These are phyloP conservation scores for Eretmocerus hayati DNA, from an alignment of 2,888 invertebrate genomes.

Conservation along the genomic window DNA sequence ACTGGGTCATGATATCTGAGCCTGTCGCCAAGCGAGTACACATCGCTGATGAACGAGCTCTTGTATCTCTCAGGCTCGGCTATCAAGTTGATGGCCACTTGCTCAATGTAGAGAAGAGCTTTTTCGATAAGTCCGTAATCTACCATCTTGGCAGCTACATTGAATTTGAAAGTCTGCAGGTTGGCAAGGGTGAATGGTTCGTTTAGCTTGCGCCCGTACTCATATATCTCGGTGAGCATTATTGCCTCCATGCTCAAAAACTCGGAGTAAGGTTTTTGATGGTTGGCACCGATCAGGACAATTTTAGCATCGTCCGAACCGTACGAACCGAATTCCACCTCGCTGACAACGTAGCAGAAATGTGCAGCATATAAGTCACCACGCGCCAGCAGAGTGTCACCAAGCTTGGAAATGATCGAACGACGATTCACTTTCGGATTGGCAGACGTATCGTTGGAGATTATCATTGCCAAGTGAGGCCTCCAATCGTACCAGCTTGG, in stretches of 20 bases:
- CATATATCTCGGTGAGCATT: slow-evolving; percentile 92
- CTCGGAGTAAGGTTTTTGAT: slow-evolving; percentile 56
- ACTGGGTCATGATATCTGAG: slow-evolving; percentile 67
- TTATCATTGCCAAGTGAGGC: slow-evolving; percentile 91
- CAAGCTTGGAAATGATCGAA: slow-evolving; percentile 65
- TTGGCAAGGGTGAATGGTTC: slow-evolving; percentile 68
- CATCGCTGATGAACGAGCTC: slow-evolving; percentile 49
- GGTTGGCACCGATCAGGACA: slow-evolving; percentile 70
- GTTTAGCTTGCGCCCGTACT: slow-evolving; percentile 80
- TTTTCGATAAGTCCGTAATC: slow-evolving; percentile 74
- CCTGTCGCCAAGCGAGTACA: slow-evolving; percentile 52
- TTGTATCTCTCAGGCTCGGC: slow-evolving; percentile 52
- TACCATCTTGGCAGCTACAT: slow-evolving; percentile 70
- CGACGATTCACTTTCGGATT: slow-evolving; percentile 71
- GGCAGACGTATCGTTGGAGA: slow-evolving; percentile 75
- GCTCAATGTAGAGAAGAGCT: slow-evolving; percentile 78
- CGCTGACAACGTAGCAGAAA: slow-evolving; percentile 90
- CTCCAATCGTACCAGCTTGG: slow-evolving; percentile 90
- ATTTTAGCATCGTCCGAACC: slow-evolving; percentile 57
- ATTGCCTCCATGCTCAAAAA: slow-evolving; percentile 79
- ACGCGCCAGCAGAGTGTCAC: slow-evolving; percentile 63
- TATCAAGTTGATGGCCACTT: slow-evolving; percentile 62
- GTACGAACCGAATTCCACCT: slow-evolving; percentile 54
- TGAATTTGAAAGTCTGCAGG: slow-evolving; percentile 73
- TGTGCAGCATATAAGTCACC: slow-evolving; percentile 88